Evolutionary conservation across 2,888 invertebrate species (phyloP), one percentile per base, ranked within the genome.

Genomic region (Epistrophella euchroma): DNA sequence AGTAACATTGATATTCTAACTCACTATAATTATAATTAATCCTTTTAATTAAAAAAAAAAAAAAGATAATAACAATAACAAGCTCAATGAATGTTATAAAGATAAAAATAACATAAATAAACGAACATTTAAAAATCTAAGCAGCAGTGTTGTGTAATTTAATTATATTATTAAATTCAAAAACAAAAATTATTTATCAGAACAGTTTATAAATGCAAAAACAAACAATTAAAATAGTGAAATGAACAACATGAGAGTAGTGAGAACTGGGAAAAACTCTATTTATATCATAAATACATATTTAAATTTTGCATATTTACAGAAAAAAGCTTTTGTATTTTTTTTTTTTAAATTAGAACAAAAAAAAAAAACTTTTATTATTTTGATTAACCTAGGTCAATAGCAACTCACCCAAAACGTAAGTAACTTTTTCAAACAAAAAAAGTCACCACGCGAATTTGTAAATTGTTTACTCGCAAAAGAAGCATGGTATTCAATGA

Each of bases 391-490:
- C 52, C 50, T 68, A 85, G 55, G 75, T 75, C 58, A 84, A 28
- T 79, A 25, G 50, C 50, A 75, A 85, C 85, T 85, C 81, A 85
- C 85, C 85, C 76, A 81, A 81, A 70, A 72, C 62, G 72, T 55
- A 76, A 45, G 70, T 55, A 76, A 85, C 76, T 81, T 76, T 85
- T 79, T 56, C 47, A 25, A 74, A 85, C 9, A 19, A 81, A 81
- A 60, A 60, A 73, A 40, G 37, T 77, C 56, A 81, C 68, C 85
- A 68, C 81, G 81, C 76, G 81, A 62, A 70, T 85, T 60, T n/a
- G n/a, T n/a, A 22, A 77, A 81, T 58, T 55, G 32, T 81, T 85
- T 60, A 68, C 85, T 85, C 85, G 81, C 81, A 81, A 85, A 80
- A 71, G 85, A 85, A 81, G 81, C 75, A 85, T 81, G 74, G 68